Conservation (phyloP, 2,888 invertebrate species). For the Amphimallon solstitiale region DNA sequence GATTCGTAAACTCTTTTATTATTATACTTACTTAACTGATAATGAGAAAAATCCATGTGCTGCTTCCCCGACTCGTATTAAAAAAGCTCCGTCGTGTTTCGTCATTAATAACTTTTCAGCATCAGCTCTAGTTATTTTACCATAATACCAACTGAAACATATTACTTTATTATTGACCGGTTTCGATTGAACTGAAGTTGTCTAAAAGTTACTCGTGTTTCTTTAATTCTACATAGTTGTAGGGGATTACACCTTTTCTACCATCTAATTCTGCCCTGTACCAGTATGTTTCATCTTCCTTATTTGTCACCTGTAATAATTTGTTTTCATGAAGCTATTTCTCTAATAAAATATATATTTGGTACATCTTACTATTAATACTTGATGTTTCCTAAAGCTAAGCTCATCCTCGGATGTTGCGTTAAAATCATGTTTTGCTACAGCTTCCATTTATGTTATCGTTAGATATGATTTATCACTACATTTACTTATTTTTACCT, state of each 20-base stretch:
- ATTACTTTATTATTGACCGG: not conserved
- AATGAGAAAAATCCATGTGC: conserved; percentile 99
- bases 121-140: conserved; percentile 96
- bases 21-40: conserved; percentile 97
- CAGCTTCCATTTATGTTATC: conserved; percentile 93
- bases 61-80: conserved; percentile 98
- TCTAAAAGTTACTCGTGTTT: conserved; percentile 82
- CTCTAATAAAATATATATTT: not conserved
- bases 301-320: conserved; percentile 90
- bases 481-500: not conserved
- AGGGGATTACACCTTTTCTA: conserved; percentile 97
- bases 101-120: conserved; percentile 95
- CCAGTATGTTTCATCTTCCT: conserved; percentile 99
- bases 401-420: conserved; percentile 99
- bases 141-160: conserved; percentile 92
- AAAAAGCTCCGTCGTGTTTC: conserved; percentile 98
- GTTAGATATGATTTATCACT: conserved; percentile 31
- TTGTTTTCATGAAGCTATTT: not conserved
- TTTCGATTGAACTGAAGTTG: no score
- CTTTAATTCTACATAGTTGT: conserved; percentile 99
- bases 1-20: no score
- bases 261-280: conserved; percentile 98
- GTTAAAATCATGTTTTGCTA: conserved; percentile 99
- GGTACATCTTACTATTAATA: conserved; percentile 85
- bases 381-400: conserved; percentile 95